Conservation (phyloP, 2,113 vertebrate genomes). For the Ibidorhyncha struthersii region DNA sequence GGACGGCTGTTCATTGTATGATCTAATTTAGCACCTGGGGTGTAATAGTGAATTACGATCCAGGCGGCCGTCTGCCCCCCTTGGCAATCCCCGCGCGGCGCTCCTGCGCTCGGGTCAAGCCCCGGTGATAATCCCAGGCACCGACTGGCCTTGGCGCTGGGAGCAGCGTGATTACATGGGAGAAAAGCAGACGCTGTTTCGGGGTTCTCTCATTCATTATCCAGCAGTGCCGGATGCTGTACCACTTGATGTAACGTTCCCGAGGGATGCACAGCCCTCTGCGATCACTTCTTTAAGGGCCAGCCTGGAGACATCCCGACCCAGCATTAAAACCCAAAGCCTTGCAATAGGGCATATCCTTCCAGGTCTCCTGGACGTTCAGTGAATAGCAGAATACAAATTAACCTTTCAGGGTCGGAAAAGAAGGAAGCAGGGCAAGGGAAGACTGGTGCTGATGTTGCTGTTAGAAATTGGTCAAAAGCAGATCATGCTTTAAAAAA, state of each 20-base stretch:
- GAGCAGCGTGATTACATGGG: accelerated
- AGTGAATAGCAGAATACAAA: background rate
- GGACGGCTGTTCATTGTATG: background rate
- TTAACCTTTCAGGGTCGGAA: background rate
- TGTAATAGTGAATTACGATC: background rate
- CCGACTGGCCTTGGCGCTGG: accelerated
- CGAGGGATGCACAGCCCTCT: background rate
- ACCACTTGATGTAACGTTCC: no score
- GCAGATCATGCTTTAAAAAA: background rate
- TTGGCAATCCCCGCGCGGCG: background rate
- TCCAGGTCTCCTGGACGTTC: background rate
- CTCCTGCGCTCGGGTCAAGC: background rate
- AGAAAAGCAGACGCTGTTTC: background rate
- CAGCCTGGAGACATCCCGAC: background rate
- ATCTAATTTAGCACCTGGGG: background rate
- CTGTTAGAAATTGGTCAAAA: background rate
- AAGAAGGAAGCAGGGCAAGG: background rate
- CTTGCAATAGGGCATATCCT: background rate
- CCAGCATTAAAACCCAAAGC: background rate
- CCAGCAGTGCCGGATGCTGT: background rate
- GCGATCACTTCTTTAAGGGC: background rate
- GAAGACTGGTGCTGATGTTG: background rate
- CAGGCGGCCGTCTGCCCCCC: background rate
- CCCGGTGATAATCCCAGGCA: background rate
- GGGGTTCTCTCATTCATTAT: background rate